Percentiles rank a stretch among this genome's conserved stretches.
Evolutionary conservation across 2,113 vertebrate genomes (phyloP).

Genomic region (Corythornis madagascariensis): DNA sequence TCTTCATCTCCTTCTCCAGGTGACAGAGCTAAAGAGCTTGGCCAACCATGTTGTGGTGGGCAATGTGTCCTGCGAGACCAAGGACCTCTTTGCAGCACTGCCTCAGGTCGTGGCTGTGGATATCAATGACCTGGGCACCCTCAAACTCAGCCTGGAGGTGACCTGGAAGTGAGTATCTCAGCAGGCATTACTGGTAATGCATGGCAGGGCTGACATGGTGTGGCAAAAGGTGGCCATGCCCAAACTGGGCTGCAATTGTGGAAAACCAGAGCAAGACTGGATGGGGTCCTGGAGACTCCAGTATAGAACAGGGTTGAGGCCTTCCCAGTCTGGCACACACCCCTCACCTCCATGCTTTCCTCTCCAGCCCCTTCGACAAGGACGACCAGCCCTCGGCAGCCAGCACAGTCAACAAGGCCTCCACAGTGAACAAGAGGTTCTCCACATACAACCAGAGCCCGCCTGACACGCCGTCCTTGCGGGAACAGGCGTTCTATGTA

Average conservation of each 20-base stretch:
- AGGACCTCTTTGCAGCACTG: conserved; percentile 92
- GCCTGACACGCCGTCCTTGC: conserved; percentile 89
- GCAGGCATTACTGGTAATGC: not conserved
- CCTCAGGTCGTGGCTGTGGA: conserved; percentile 95
- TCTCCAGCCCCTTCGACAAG: conserved; percentile 92
- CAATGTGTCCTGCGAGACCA: conserved; percentile 94
- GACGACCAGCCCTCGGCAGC: conserved; percentile 88
- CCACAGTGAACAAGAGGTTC: conserved; percentile 91
- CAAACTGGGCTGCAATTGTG: not conserved
- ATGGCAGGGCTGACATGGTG: not conserved
- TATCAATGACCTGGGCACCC: conserved; percentile 95
- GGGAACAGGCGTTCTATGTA: conserved; percentile 98
- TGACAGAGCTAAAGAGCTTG: conserved; percentile 93
- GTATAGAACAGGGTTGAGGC: not conserved
- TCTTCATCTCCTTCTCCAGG: conserved; percentile 71
- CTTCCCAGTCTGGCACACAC: fast-evolving
- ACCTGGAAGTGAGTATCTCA: conserved; percentile 90
- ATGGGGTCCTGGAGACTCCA: not conserved
- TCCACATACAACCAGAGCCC: conserved; percentile 95
- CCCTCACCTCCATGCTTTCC: not conserved
- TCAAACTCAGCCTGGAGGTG: conserved; percentile 96
- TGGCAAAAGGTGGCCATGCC: not conserved
- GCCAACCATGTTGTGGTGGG: conserved; percentile 96
- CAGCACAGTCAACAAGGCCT: conserved; percentile 87
- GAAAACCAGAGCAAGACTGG: not conserved